phyloP scores from a whole-genome alignment of 92 coral and sea anemone genomes.

The Meandrina meandrites region DNA sequence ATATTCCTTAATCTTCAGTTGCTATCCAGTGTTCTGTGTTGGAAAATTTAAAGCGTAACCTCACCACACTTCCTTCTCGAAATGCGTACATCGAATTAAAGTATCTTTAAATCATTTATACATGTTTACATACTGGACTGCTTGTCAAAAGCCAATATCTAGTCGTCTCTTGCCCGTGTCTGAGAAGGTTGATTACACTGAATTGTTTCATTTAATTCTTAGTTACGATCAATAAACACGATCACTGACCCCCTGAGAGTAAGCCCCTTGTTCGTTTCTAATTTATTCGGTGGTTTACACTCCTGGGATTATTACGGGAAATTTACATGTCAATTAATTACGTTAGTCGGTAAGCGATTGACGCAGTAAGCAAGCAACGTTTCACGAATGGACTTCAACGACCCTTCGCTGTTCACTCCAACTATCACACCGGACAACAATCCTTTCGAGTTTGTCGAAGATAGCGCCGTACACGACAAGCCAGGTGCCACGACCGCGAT shows the following conservation, averaged over 20 bases:
- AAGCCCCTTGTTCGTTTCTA: neutral
- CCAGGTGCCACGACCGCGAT: neutral
- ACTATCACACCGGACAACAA: constrained; percentile 17
- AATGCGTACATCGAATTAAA: no score
- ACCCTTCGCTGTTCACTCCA: constrained; percentile 12
- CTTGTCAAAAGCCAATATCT: neutral
- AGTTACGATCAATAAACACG: neutral
- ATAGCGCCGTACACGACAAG: neutral
- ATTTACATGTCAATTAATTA: constrained; percentile 34
- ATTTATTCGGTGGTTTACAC: neutral
- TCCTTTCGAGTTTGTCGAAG: constrained; percentile 29
- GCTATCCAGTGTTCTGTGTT: no score
- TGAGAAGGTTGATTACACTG: neutral
- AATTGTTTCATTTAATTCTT: neutral
- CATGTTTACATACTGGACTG: no score
- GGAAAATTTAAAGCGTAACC: no score
- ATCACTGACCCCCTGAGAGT: constrained; percentile 2
- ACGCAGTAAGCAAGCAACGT: neutral
- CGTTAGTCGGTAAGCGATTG: neutral
- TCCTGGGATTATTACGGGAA: neutral
- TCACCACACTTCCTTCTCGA: no score
- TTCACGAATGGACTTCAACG: neutral
- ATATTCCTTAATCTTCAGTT: no score
- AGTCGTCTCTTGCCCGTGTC: neutral
- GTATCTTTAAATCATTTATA: no score